Evolutionary conservation across 2,888 invertebrate genomes (phyloP).

Genomic region (Meganola albula): DNA sequence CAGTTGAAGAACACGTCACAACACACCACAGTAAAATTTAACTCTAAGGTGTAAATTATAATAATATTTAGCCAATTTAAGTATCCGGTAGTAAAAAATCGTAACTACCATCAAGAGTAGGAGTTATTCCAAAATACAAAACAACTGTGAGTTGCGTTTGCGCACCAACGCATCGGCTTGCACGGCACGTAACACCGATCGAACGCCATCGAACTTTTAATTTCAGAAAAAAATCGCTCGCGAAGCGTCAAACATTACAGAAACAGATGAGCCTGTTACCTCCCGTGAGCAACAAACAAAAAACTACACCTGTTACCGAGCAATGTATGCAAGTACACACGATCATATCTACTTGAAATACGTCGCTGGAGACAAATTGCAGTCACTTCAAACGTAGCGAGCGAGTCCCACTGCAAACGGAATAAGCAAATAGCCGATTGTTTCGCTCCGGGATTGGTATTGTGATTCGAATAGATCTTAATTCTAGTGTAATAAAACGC

Average conservation of each 20-base stretch:
- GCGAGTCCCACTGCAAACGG: slow-evolving; percentile 49
- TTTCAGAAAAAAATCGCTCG: slow-evolving; percentile 56
- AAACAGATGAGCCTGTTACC: slow-evolving; percentile 67
- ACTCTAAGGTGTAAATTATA: too few relatives aligned
- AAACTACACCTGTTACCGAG: slow-evolving; percentile 62
- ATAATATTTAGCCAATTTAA: too few relatives aligned
- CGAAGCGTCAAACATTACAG: slow-evolving; percentile 53
- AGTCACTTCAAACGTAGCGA: slow-evolving; percentile 65
- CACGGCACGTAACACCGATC: slow-evolving; percentile 48
- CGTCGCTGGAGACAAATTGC: slow-evolving; percentile 71
- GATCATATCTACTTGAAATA: slow-evolving; percentile 72
- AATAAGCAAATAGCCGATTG: slow-evolving; percentile 61
- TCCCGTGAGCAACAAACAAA: slow-evolving; percentile 53
- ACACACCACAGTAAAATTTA: too few relatives aligned
- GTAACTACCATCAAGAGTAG: too few relatives aligned
- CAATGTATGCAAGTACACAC: slow-evolving; percentile 65
- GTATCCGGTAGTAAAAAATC: too few relatives aligned
- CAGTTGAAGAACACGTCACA: too few relatives aligned
- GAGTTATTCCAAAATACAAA: too few relatives aligned
- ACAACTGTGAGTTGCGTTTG: slow-evolving; percentile 16
- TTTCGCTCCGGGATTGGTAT: slow-evolving; percentile 39
- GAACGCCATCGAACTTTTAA: slow-evolving; percentile 64
- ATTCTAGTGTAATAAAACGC: slow-evolving; percentile 45
- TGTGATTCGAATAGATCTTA: slow-evolving; percentile 41
- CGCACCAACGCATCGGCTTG: slow-evolving; percentile 31